These are phyloP conservation scores for Caenorhabditis becei DNA, from an alignment of 2,888 invertebrate genomes.

Conservation along the genomic window DNA sequence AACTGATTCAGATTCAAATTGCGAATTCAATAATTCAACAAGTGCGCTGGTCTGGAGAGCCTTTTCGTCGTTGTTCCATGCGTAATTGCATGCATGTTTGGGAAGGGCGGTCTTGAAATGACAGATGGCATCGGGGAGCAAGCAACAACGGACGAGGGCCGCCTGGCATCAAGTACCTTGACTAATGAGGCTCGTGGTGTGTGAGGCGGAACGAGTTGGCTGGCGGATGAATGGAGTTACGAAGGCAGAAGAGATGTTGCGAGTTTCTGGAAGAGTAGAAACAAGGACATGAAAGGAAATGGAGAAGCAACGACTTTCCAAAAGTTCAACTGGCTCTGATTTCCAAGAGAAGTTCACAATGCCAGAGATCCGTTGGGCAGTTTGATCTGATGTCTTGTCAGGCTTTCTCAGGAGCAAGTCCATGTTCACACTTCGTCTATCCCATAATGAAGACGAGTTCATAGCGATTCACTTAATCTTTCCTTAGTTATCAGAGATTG, in stretches of 20 bases:
- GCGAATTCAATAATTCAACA: constrained; percentile 18
- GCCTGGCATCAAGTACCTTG: constrained; percentile 51
- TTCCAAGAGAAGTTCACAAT: no score
- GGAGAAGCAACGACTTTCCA: not conserved
- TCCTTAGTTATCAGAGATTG: no score
- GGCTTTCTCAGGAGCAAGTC: no score
- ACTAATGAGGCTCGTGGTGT: constrained; percentile 49
- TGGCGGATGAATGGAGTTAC: constrained; percentile 34
- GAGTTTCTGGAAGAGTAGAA: constrained; percentile 11
- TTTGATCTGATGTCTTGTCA: no score
- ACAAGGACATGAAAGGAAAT: not conserved
- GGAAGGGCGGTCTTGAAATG: constrained; percentile 46
- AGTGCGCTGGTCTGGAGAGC: constrained; percentile 19
- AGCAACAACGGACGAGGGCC: constrained; percentile 16
- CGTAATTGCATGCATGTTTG: constrained; percentile 55
- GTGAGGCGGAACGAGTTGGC: constrained; percentile 53
- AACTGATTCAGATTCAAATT: not conserved
- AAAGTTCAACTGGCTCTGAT: no score
- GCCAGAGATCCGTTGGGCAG: no score
- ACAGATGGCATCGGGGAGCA: constrained; percentile 43
- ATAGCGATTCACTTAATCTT: no score
- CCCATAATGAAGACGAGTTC: no score
- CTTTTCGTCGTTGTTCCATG: constrained; percentile 28
- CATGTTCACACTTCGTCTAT: no score
- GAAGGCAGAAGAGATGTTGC: constrained; percentile 10